Base-by-base conservation (phyloP, 2,797 vertebrate species). In the Etheostoma perlongum region DNA sequence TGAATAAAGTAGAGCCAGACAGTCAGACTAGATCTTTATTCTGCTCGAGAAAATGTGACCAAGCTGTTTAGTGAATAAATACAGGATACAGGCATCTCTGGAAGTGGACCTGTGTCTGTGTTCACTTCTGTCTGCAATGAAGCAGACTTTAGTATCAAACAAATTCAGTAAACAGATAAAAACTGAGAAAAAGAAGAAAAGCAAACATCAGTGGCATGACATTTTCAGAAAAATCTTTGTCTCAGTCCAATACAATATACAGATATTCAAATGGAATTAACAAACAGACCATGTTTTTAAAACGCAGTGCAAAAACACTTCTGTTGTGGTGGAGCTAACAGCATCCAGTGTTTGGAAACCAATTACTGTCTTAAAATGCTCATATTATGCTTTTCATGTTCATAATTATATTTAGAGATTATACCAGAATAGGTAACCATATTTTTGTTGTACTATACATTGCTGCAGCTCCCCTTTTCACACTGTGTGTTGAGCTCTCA, bases 21-120 rank as follows among this genome's bases (percentile, higher is more conserved):
- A 36, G 23, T 85, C 71, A 52, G 57, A 81, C 27, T 68, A 75
- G 23, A 72, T 75, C 52, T 92, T 90, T 91, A 91, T 91, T 91
- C 40, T 82, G 59, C 36, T 83, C 59, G 33, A 83, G 51, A 67
- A 86, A 86, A 83, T 76, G 67, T 72, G 58, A 78, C 65, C 85
- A 55, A 84, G 73, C 51, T 62, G 80, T 82, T 79, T 40, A 62
- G 67, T 83, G 80, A 87, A 85, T 83, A 86, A 86, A 88, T 82
- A 85, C 69, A 90, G 74, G 71, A 81, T 59, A 72, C 67, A 82
- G 68, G n/a, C 40, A 64, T 71, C 65, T 70, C 42, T 67, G 65
- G 40, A 78, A 59, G 59, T 40, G 36, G 46, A 67, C 61, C 63
- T 40, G 55, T 64, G 60, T 86, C 76, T 76, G 54, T 76, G 81